phyloP scores from a whole-genome alignment of 2,113 vertebrate genomes.

The Oncorhynchus tshawytscha region DNA sequence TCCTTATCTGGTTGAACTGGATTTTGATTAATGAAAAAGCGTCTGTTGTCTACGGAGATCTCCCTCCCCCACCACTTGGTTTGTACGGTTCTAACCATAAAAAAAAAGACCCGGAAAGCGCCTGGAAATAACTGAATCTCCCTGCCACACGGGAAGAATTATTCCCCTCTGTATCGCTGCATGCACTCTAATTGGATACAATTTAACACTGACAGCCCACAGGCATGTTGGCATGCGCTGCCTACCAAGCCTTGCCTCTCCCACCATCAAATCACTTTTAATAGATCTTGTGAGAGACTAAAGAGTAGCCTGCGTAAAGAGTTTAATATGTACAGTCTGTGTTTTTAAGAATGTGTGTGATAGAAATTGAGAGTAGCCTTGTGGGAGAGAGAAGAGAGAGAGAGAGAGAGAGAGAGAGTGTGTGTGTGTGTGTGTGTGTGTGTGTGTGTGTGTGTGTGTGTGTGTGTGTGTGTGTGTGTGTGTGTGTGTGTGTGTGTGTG shows the following conservation, averaged over 20 bases:
- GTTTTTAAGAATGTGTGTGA: not conserved
- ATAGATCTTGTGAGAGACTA: constrained; percentile 49
- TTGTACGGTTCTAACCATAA: constrained; percentile 30
- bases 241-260: constrained; percentile 66
- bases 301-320: not conserved
- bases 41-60: constrained; percentile 32
- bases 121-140: constrained; percentile 54
- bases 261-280: constrained; percentile 65
- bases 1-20: constrained; percentile 62
- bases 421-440: not conserved
- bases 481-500: too few relatives aligned
- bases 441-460: not conserved
- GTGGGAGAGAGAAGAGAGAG: not conserved
- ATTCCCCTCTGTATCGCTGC: constrained; percentile 59
- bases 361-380: not conserved
- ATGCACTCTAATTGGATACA: constrained; percentile 75
- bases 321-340: constrained; percentile 6
- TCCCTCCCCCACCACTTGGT: not conserved
- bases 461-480: constrained; percentile 2
- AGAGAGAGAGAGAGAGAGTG: too few relatives aligned
- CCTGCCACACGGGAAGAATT: constrained; percentile 71
- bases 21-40: constrained; percentile 68
- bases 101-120: constrained; percentile 47
- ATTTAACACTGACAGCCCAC: constrained; percentile 76
- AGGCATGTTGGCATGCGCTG: constrained; percentile 67